Evolutionary conservation across 1,140 invertebrate species (phyloP), one percentile per base, ranked within the genome.

Genomic region (Halictus rubicundus): DNA sequence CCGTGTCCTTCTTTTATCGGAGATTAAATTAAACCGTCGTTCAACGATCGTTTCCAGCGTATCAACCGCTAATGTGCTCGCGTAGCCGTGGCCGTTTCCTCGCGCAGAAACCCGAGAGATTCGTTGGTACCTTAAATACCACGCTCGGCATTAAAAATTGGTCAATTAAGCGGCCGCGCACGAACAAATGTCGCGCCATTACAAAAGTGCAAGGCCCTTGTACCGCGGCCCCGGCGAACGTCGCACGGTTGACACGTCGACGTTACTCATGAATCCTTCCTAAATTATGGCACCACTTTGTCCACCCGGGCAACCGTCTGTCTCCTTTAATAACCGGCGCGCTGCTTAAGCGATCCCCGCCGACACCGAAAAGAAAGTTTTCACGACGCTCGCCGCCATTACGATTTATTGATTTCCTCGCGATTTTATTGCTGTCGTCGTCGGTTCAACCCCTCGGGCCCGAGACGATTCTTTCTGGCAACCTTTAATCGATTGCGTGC

Each of bases 221-320:
- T 60, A 63, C 57, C 52, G 12, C 14, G 39, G 61, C 54, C 32
- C n/a, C 39, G 27, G 66, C 54, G 63, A 42, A 72, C 59, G 81
- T 81, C 78, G 64, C 63, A 6, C 46, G 68, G 78, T 23, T 77
- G 82, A 77, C 82, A 61, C 72, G 72, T 3, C 66, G 46, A 59
- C 68, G 82, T 84, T 81, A 73, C 21, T 84, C 82, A 57, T 54
- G 78, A 78, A 85, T 81, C 73, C 83, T 77, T 80, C 78, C 72
- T 84, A 80, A 85, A 84, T 73, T 85, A 85, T 85, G 52, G 73
- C 68, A 78, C 68, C 83, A 85, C 83, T 85, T 84, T 85, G 83
- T 81, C 82, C 78, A 68, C 57, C 57, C 77, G 52, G 52, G 49
- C 73, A 71, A 71, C 66, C 59, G 82, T 84, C 78, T 69, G 78